phyloP scores from a whole-genome alignment of 2,888 invertebrate species.

The Perizoma flavofasciatum region DNA sequence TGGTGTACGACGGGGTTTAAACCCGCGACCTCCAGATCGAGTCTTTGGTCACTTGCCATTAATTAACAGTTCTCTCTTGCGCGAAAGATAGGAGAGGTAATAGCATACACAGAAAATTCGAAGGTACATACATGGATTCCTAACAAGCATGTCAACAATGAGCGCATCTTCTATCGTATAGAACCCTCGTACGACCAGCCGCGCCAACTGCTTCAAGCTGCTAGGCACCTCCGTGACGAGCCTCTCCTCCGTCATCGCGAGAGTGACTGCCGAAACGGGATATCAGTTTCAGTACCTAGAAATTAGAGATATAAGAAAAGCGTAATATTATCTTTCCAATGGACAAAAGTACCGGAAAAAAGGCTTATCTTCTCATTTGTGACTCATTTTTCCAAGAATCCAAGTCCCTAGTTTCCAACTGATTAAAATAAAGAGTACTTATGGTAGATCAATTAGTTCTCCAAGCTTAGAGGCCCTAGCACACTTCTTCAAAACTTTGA shows the following conservation, averaged over 20 bases:
- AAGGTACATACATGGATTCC: slow-evolving; percentile 93
- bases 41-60: too few relatives aligned
- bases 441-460: neutral
- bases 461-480: too few relatives aligned
- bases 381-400: neutral
- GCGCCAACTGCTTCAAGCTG: slow-evolving; percentile 95
- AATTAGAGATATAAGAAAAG: slow-evolving; percentile 15
- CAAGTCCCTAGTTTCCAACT: neutral
- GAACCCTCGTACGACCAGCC: slow-evolving; percentile 96
- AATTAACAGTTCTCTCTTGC: too few relatives aligned
- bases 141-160: slow-evolving; percentile 97
- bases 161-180: slow-evolving; percentile 97
- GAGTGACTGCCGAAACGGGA: slow-evolving; percentile 13
- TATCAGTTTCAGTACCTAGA: slow-evolving; percentile 22
- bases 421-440: neutral
- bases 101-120: neutral
- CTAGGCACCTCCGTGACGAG: slow-evolving; percentile 96
- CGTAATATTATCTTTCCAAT: slow-evolving; percentile 5
- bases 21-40: too few relatives aligned
- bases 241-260: slow-evolving; percentile 86
- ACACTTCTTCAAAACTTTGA: too few relatives aligned
- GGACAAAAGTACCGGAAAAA: neutral
- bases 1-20: too few relatives aligned
- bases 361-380: slow-evolving; percentile 1
- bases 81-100: neutral